Evolutionary conservation across 2,797 vertebrate genomes (phyloP).

Genomic region (Rhinella marina): DNA sequence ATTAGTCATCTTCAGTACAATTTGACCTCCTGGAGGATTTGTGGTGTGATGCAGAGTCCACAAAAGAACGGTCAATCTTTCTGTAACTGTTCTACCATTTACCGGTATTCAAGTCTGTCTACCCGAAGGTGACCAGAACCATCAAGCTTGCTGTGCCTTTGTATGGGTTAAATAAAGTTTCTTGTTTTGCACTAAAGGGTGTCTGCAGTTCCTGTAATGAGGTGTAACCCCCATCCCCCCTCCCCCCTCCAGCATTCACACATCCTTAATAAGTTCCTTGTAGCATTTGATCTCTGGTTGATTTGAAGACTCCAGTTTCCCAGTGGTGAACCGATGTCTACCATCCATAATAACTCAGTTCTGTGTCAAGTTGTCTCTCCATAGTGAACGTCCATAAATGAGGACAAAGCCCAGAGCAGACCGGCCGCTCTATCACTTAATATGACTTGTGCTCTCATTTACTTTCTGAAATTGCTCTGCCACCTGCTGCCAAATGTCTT

Average conservation of each 20-base stretch:
- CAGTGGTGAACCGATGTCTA: not conserved
- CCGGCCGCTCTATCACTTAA: not conserved
- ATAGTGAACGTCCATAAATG: not conserved
- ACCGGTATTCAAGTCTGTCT: too few species aligned
- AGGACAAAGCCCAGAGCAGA: not conserved
- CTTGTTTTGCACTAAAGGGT: too few species aligned
- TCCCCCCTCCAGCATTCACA: not conserved
- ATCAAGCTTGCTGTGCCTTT: too few species aligned
- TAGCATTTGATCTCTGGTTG: not conserved
- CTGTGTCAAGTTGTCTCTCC: slow-evolving; percentile 53
- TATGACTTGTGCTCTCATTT: not conserved
- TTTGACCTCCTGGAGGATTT: too few species aligned
- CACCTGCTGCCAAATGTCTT: not conserved
- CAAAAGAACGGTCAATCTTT: too few species aligned
- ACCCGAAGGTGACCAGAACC: too few species aligned
- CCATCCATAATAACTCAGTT: not conserved
- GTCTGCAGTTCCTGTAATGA: too few species aligned
- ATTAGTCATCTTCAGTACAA: too few species aligned
- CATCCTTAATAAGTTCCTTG: not conserved
- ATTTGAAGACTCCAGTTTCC: not conserved
- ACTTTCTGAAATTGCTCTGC: not conserved
- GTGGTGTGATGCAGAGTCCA: too few species aligned
- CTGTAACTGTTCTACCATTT: too few species aligned
- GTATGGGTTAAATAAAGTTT: too few species aligned
- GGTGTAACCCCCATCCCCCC: too few species aligned